Percentiles rank a stretch among this genome's conserved stretches.
Conservation (phyloP, 2,113 vertebrate genomes). For the Mesembrinibis cayennensis region DNA sequence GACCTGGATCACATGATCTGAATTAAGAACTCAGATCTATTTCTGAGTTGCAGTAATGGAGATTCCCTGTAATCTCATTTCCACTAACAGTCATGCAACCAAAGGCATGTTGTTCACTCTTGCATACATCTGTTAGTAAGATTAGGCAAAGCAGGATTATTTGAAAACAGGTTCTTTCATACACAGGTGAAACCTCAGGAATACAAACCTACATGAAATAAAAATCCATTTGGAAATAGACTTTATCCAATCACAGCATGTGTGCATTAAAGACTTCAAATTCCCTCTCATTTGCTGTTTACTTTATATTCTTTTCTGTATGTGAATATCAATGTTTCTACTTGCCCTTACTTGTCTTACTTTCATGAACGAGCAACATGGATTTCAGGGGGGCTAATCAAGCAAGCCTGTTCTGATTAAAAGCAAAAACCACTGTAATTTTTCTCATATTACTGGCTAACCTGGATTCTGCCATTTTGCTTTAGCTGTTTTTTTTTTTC, state of each 20-base stretch:
- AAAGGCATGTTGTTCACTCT: neutral
- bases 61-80: neutral
- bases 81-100: neutral
- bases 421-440: neutral
- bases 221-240: neutral
- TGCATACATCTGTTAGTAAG: neutral
- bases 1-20: fast-evolving
- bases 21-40: neutral
- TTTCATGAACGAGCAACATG: neutral
- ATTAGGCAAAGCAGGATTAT: neutral
- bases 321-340: neutral
- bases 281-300: neutral
- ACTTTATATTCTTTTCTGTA: neutral
- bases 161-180: neutral
- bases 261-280: neutral
- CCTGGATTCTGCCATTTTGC: neutral
- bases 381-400: neutral
- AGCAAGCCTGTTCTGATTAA: neutral
- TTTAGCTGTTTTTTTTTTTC: neutral
- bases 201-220: neutral
- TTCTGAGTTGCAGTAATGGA: neutral
- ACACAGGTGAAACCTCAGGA: neutral
- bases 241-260: neutral
- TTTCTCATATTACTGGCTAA: neutral
- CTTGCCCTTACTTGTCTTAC: neutral